phyloP scores from a whole-genome alignment of 2,797 vertebrate genomes.

The Eospalax fontanierii region DNA sequence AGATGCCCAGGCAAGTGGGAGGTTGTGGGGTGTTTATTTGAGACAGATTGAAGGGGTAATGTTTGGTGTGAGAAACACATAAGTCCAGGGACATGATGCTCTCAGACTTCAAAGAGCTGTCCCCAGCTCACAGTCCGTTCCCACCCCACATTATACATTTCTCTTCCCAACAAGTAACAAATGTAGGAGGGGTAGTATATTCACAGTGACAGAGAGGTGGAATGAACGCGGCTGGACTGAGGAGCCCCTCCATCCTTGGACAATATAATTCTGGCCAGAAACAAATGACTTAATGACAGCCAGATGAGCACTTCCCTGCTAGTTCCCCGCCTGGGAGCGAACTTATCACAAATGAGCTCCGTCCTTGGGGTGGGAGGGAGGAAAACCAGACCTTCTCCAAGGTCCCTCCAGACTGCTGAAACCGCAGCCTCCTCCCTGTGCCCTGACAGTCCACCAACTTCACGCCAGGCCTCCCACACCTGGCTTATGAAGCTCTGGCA shows the following conservation, averaged over 20 bases:
- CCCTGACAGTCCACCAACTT: neutral
- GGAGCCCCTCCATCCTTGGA: neutral
- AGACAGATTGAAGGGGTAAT: constrained; percentile 52
- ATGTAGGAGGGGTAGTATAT: neutral
- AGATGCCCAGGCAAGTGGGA: constrained; percentile 67
- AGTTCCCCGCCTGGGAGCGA: neutral
- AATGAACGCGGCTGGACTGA: neutral
- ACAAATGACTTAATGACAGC: neutral
- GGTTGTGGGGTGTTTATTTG: constrained; percentile 78
- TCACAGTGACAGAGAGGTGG: neutral
- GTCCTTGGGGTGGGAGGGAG: neutral
- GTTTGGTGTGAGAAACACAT: constrained; percentile 43
- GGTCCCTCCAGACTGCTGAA: neutral
- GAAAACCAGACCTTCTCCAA: neutral
- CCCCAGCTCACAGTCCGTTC: constrained; percentile 1
- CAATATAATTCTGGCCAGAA: neutral
- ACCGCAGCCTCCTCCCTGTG: neutral
- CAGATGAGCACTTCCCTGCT: neutral
- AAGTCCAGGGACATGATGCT: constrained; percentile 17
- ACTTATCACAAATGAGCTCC: neutral
- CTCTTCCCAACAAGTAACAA: constrained; percentile 44
- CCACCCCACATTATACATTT: neutral
- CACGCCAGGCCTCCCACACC: neutral
- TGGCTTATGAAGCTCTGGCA: neutral
- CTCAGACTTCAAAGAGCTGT: constrained; percentile 46